Conservation (phyloP, 2,113 vertebrate species). For the Malaclemys terrapin region DNA sequence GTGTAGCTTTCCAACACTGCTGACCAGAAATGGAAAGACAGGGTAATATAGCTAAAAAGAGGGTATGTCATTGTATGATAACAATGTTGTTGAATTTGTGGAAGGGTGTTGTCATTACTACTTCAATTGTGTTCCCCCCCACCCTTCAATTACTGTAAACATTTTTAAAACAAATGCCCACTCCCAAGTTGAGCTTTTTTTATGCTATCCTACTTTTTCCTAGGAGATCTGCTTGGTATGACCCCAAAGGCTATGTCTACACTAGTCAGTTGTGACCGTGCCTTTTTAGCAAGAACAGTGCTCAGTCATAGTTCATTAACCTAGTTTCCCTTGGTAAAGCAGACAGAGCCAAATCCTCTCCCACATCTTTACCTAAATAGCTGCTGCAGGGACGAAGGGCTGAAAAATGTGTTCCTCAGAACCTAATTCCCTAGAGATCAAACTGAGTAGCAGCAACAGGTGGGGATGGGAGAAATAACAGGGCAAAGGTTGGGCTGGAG, state of each 20-base stretch:
- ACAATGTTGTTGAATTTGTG: too few species aligned
- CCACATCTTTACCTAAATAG: too few species aligned
- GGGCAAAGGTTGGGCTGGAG: too few species aligned
- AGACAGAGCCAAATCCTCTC: not conserved
- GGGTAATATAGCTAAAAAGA: not conserved
- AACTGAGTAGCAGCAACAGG: too few species aligned
- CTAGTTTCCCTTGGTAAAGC: not conserved
- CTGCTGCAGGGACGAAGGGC: too few species aligned
- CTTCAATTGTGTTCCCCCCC: too few species aligned
- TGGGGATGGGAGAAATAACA: too few species aligned
- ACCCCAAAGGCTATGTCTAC: not conserved
- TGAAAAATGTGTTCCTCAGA: too few species aligned
- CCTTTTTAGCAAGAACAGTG: not conserved
- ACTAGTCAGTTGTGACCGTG: not conserved
- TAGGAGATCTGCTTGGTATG: not conserved
- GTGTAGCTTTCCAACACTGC: not conserved
- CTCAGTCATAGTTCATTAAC: not conserved
- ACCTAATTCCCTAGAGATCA: too few species aligned
- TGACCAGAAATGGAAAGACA: rapidly evolving
- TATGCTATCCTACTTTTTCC: not conserved
- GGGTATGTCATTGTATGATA: not conserved
- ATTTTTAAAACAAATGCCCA: not conserved
- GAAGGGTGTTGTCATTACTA: too few species aligned
- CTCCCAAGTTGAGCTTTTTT: not conserved
- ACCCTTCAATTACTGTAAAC: not conserved